Conservation (phyloP, 1,140 invertebrate species). For the Periplaneta americana region DNA sequence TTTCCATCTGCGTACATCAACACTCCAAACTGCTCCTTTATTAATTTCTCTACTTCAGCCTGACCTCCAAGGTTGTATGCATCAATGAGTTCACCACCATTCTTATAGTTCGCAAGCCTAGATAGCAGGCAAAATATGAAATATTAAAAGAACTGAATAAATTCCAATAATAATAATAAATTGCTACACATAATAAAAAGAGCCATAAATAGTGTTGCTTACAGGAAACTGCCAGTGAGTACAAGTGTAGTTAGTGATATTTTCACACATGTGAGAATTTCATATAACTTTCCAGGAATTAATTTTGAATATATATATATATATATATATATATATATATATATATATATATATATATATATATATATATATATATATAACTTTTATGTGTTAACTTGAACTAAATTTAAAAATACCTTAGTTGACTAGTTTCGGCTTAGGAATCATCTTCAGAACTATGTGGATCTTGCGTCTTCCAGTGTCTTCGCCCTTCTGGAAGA, state of each 20-base stretch:
- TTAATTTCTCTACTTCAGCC: constrained; percentile 76
- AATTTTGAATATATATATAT: too few species aligned
- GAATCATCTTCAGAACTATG: too few species aligned
- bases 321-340: too few species aligned
- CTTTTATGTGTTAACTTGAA: too few species aligned
- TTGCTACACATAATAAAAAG: constrained; percentile 72
- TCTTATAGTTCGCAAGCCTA: constrained; percentile 78
- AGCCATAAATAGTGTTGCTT: constrained; percentile 77
- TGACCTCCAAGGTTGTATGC: constrained; percentile 79
- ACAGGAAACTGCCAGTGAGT: too few species aligned
- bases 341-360: too few species aligned
- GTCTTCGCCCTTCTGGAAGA: too few species aligned
- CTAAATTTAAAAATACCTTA: too few species aligned
- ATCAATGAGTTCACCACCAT: constrained; percentile 78
- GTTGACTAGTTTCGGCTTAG: too few species aligned
- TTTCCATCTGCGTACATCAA: constrained; percentile 88
- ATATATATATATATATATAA: too few species aligned
- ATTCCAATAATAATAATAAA: not conserved
- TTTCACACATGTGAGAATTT: constrained; percentile 61
- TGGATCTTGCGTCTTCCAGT: too few species aligned
- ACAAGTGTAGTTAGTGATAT: too few species aligned
- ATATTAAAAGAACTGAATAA: not conserved
- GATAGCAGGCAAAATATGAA: not conserved
- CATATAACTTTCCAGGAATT: not conserved
- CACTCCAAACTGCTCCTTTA: constrained; percentile 80